phyloP scores from a whole-genome alignment of 30 jellyfish, hydroid and myxozoan genomes.

The Turritopsis dohrnii region DNA sequence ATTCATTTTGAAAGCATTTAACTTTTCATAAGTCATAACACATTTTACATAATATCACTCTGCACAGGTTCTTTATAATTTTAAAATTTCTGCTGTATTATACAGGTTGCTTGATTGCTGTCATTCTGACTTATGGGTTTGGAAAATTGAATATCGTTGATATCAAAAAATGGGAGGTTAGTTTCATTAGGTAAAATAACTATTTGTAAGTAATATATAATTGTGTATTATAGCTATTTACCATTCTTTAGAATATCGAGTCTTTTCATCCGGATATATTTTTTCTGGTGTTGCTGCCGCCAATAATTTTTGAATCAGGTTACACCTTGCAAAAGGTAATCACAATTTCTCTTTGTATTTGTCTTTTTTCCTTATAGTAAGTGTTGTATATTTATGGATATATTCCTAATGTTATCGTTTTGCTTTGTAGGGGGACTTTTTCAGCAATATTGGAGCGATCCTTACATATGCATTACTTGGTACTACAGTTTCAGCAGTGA shows the following conservation, averaged over 20 bases:
- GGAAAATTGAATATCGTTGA: conserved; percentile 56
- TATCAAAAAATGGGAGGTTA: conserved; percentile 59
- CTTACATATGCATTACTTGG: conserved; percentile 87
- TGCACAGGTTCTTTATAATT: too few species aligned
- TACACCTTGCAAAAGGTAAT: conserved; percentile 83
- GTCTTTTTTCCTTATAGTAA: background rate
- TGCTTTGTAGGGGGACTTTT: conserved; percentile 74
- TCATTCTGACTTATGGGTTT: conserved; percentile 45
- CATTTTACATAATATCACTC: too few species aligned
- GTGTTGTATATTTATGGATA: background rate
- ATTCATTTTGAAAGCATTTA: too few species aligned
- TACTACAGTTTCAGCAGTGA: conserved; percentile 69
- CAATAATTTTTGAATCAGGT: conserved; percentile 91
- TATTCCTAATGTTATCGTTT: too few species aligned
- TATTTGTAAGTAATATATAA: too few species aligned
- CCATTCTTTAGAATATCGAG: conserved; percentile 44
- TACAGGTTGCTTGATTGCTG: conserved; percentile 57
- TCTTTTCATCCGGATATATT: conserved; percentile 86
- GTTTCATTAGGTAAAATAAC: too few species aligned
- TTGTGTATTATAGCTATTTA: background rate
- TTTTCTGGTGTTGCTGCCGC: conserved; percentile 83
- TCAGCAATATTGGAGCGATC: conserved; percentile 92
- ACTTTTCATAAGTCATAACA: too few species aligned
- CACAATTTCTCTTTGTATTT: background rate
- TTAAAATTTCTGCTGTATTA: background rate